These are phyloP conservation scores for Fistularia tabacaria DNA, from an alignment of 2,797 vertebrate genomes.

Conservation along the genomic window DNA sequence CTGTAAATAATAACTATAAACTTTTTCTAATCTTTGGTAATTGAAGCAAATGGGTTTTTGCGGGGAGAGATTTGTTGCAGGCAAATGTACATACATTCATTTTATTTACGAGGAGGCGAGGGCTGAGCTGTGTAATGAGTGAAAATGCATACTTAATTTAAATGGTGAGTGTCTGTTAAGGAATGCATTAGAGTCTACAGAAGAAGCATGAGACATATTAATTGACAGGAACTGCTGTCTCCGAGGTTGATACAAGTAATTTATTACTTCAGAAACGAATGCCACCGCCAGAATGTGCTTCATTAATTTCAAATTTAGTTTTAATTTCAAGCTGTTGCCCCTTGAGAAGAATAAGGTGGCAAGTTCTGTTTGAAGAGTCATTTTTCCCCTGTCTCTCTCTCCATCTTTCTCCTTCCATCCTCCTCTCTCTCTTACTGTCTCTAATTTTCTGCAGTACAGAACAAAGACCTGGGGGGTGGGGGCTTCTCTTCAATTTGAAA, in stretches of 20 bases:
- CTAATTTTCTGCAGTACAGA: constrained; percentile 80
- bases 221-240: constrained; percentile 99
- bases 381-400: constrained; percentile 68
- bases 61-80: constrained; percentile 77
- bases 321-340: constrained; percentile 99
- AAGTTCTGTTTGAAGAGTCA: constrained; percentile 97
- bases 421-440: constrained; percentile 57
- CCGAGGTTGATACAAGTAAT: constrained; percentile 99
- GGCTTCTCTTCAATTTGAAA: constrained; percentile 69
- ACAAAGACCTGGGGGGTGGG: constrained; percentile 73
- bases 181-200: constrained; percentile 96
- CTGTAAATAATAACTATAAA: constrained; percentile 82
- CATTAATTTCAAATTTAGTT: constrained; percentile 99
- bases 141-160: constrained; percentile 99
- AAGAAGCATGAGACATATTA: constrained; percentile 99
- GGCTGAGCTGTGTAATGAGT: constrained; percentile 91
- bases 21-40: constrained; percentile 78
- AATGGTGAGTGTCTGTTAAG: constrained; percentile 99
- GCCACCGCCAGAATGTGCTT: constrained; percentile 99
- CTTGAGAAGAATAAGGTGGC: constrained; percentile 99
- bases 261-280: constrained; percentile 99
- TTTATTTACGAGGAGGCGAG: constrained; percentile 93
- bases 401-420: constrained; percentile 43
- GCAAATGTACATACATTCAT: constrained; percentile 85
- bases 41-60: constrained; percentile 81